Evolutionary conservation across 2,888 invertebrate genomes (phyloP), one percentile per base, ranked within the genome.

Genomic region (Trichacis sp.): DNA sequence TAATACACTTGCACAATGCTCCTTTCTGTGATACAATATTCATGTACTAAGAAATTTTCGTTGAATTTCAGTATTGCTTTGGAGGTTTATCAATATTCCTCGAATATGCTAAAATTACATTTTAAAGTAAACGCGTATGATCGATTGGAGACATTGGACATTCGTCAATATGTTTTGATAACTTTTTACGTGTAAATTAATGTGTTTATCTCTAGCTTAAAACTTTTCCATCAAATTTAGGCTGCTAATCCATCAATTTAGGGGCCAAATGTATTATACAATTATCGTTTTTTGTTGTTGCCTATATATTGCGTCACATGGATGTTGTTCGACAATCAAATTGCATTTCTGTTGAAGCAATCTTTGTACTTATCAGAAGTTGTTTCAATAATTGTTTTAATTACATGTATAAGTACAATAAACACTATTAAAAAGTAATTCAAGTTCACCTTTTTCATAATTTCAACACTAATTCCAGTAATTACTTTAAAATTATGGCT

Each of bases 341-440:
- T 53, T 54, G 49, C 48, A 57, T 61, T 69, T 52, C 55, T 53
- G 47, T 65, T 52, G 36, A 69, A 69, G 54, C 47, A 54, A 51
- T 66, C 48, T 49, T 68, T 66, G 63, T 69, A 71, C 68, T 73
- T 61, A 70, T 58, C 70, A 69, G 64, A 69, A 62, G 67, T 64
- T 63, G 49, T 67, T 68, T 53, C 68, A 48, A 48, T 68, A 50
- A 14, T 38, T 50, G 38, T 38, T 17, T 38, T 14, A 12, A 50
- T 36, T 61, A 61, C 49, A 61, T 50, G 8, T 50, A 11, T 60
- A 67, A 67, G 60, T 67, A 67, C 67, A 63, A 54, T 57, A 48
- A 47, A 52, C n/a, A n/a, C n/a, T n/a, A n/a, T n/a, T n/a, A n/a
- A n/a, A n/a, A n/a, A n/a, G n/a, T n/a, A n/a, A n/a, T n/a, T n/a